Percentiles rank a stretch among this genome's conserved stretches.
These are phyloP conservation scores for Cordilura impudica DNA, from an alignment of 2,888 invertebrate genomes.

Conservation along the genomic window DNA sequence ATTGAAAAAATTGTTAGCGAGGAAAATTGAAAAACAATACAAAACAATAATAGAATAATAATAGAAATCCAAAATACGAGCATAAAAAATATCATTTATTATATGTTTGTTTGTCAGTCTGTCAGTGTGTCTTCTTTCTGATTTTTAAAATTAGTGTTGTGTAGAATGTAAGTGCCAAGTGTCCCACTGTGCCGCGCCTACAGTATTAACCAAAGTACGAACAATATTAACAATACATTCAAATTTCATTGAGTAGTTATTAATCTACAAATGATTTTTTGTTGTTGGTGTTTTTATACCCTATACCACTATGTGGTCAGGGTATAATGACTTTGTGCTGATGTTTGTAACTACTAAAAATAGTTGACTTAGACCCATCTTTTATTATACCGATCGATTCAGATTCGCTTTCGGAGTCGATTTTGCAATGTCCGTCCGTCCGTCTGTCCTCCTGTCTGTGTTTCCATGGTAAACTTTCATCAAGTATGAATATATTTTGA, in stretches of 20 bases:
- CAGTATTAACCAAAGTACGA: slow-evolving; percentile 35
- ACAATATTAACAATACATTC: slow-evolving; percentile 32
- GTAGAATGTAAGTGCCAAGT: slow-evolving; percentile 50
- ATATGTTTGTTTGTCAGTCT: slow-evolving; percentile 31
- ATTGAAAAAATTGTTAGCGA: slow-evolving; percentile 17
- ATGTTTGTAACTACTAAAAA: too few species aligned
- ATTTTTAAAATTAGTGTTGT: neutral
- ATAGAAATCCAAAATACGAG: slow-evolving; percentile 2
- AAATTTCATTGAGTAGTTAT: slow-evolving; percentile 57
- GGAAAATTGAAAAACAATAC: slow-evolving; percentile 50
- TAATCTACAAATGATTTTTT: slow-evolving; percentile 55
- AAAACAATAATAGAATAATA: slow-evolving; percentile 17
- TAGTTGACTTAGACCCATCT: too few species aligned
- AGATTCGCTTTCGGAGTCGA: too few species aligned
- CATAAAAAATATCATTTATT: slow-evolving; percentile 57
- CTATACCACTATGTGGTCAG: too few species aligned
- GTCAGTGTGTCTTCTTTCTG: neutral
- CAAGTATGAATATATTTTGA: too few species aligned
- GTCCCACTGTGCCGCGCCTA: slow-evolving; percentile 60
- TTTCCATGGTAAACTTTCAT: too few species aligned
- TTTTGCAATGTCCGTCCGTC: too few species aligned
- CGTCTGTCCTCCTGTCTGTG: too few species aligned
- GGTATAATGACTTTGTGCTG: too few species aligned
- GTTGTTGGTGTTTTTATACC: too few species aligned
- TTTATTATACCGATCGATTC: too few species aligned